phyloP scores from a whole-genome alignment of 1,140 invertebrate genomes.

The Drosophila pseudoobscura region DNA sequence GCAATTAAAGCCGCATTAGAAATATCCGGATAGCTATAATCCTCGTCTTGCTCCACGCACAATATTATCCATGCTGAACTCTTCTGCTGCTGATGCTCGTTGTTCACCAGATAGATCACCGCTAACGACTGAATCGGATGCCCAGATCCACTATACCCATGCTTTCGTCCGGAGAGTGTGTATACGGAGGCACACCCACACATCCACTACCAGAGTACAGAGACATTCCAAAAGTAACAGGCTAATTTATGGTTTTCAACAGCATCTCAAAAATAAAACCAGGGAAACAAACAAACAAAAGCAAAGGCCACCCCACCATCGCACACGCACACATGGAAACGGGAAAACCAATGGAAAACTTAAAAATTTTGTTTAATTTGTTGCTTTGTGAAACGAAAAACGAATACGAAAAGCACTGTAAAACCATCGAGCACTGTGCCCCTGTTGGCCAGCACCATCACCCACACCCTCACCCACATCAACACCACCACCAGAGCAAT shows the following conservation, averaged over 20 bases:
- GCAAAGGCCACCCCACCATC: neutral
- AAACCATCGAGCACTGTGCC: conserved; percentile 60
- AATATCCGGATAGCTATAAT: neutral
- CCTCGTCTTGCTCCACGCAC: conserved; percentile 29
- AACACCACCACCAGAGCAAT: conserved; percentile 28
- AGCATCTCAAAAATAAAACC: conserved; percentile 75
- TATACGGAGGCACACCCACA: conserved; percentile 5
- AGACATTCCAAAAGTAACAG: conserved; percentile 80
- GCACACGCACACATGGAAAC: neutral
- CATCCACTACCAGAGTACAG: conserved; percentile 5
- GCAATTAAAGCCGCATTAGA: neutral
- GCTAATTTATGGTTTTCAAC: conserved; percentile 81
- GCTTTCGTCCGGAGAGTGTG: conserved; percentile 11
- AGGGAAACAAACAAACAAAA: conserved; percentile 57
- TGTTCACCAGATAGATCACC: conserved; percentile 71
- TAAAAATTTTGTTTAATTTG: conserved; percentile 60
- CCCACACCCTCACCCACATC: conserved; percentile 6
- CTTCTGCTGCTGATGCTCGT: conserved; percentile 37
- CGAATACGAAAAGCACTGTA: conserved; percentile 72
- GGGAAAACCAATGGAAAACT: conserved; percentile 19
- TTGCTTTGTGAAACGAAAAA: conserved; percentile 18
- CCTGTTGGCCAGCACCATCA: conserved; percentile 32
- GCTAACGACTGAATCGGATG: conserved; percentile 71
- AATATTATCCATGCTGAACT: conserved; percentile 61
- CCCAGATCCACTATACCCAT: conserved; percentile 44